Percentiles rank a stretch among this genome's conserved stretches.
These are phyloP conservation scores for Megaceryle torquata DNA, from an alignment of 2,113 vertebrate species.

Conservation along the genomic window DNA sequence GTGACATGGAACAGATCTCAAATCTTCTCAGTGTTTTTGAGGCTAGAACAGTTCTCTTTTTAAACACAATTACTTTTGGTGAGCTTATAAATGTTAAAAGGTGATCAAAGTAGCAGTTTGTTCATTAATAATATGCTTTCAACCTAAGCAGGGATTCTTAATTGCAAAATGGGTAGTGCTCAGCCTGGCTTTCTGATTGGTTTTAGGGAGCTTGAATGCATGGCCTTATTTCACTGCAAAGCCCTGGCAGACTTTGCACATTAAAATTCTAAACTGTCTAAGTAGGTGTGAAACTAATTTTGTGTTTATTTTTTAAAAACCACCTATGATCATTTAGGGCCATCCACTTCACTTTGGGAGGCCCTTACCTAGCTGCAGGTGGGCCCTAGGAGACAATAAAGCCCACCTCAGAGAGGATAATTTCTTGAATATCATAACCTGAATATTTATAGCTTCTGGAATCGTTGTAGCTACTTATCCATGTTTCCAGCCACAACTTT, in stretches of 20 bases:
- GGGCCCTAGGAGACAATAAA: slow-evolving; percentile 78
- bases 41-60: slow-evolving; percentile 23
- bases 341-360: slow-evolving; percentile 77
- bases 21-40: slow-evolving; percentile 32
- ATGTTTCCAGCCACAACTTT: slow-evolving; percentile 77
- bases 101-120: slow-evolving; percentile 39
- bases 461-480: slow-evolving; percentile 76
- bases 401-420: slow-evolving; percentile 70
- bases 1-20: slow-evolving; percentile 20
- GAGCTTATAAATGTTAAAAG: slow-evolving; percentile 35
- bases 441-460: slow-evolving; percentile 79
- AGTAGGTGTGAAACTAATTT: slow-evolving; percentile 82
- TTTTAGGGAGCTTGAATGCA: slow-evolving; percentile 73
- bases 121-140: slow-evolving; percentile 54
- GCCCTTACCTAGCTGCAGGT: slow-evolving; percentile 69
- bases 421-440: slow-evolving; percentile 73
- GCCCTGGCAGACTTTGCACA: slow-evolving; percentile 78
- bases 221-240: slow-evolving; percentile 77
- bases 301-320: slow-evolving; percentile 80
- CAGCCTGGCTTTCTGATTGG: slow-evolving; percentile 66
- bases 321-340: slow-evolving; percentile 78
- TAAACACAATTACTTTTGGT: background rate
- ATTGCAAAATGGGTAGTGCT: slow-evolving; percentile 72
- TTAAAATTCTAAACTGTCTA: slow-evolving; percentile 82
- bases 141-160: slow-evolving; percentile 60